A percentile compares a stretch with the other conserved stretches of the same genome.
These are phyloP conservation scores for Plutomurus gul DNA, from an alignment of 1,140 invertebrate species.

Conservation along the genomic window DNA sequence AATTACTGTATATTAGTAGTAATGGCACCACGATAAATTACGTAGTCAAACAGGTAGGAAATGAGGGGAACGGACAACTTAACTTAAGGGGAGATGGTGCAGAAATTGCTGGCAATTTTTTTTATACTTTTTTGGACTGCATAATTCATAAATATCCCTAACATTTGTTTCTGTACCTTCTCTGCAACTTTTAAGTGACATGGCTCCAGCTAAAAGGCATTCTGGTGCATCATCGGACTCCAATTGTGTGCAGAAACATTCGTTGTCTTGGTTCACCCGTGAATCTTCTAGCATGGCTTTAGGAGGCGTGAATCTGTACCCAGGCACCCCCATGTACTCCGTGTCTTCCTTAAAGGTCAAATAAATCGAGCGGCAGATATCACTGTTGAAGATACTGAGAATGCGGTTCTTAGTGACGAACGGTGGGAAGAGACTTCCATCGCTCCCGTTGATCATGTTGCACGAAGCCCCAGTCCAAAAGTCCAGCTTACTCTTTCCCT, in stretches of 20 bases:
- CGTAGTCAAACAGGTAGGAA: too few relatives aligned
- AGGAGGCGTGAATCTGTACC: constrained; percentile 36
- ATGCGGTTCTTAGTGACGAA: constrained; percentile 29
- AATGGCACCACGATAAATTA: too few relatives aligned
- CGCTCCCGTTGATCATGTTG: constrained; percentile 38
- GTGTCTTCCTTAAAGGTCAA: constrained; percentile 33
- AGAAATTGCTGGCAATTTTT: background rate
- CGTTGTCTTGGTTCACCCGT: constrained; percentile 29
- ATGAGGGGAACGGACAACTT: too few relatives aligned
- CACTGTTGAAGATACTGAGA: constrained; percentile 38
- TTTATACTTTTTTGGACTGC: background rate
- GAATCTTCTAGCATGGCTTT: constrained; percentile 34
- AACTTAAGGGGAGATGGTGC: too few relatives aligned
- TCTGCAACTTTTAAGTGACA: constrained; percentile 24
- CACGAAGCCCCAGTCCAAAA: constrained; percentile 25
- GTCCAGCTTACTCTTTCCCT: background rate
- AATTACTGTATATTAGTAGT: too few relatives aligned
- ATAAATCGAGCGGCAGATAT: constrained; percentile 40
- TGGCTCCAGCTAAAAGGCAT: constrained; percentile 30
- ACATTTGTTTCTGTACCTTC: constrained; percentile 37
- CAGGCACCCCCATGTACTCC: constrained; percentile 25
- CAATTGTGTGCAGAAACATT: constrained; percentile 29
- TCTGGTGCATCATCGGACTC: background rate
- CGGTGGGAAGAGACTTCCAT: constrained; percentile 40
- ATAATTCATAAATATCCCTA: background rate